Evolutionary conservation across 2,888 invertebrate genomes (phyloP), one percentile per base, ranked within the genome.

Genomic region (Itoplectis maculator): DNA sequence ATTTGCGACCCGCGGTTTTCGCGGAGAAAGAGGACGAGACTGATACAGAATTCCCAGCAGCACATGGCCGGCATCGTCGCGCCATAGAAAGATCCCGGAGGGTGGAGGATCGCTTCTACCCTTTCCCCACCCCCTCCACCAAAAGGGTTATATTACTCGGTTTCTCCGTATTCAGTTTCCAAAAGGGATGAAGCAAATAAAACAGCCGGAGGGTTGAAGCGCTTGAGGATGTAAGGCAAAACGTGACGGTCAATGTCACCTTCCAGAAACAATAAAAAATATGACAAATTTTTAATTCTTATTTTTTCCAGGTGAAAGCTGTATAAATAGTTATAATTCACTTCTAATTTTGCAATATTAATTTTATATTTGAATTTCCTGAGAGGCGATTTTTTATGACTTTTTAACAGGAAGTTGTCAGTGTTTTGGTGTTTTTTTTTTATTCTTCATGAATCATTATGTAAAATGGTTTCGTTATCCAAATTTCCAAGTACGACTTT

Each of bases 71-170:
- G 61, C 54, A 51, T 63, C 29, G 49, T 40, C 45, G 47, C 49
- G 40, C 56, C 49, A 65, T 77, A 51, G 82, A 79, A 82, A 82
- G 79, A 82, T 82, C 73, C 79, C 72, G 69, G 79, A 82, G 82
- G 79, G 79, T 77, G 68, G 76, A 69, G 59, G 20, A 63, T 54
- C 56, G 59, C 49, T 72, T 56, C 77, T 56, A 51, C 69, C 77
- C 77, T 80, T 77, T 77, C 73, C 5, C 29, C 29, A 29, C 29
- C 29, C 29, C 29, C 29, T 29, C 29, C 29, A 29, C 29, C 29
- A 77, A 80, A 77, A 76, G 79, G 79, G 77, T 80, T 77, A 51
- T 76, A 72, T 45, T 70, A 49, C 54, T 45, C 47, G 56, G 66
- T 18, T 29, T 45, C 35, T 54, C 18, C 37, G 56, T 47, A 76